Evolutionary conservation across 2,888 invertebrate genomes (phyloP).

Genomic region (Stegana nigrithorax): DNA sequence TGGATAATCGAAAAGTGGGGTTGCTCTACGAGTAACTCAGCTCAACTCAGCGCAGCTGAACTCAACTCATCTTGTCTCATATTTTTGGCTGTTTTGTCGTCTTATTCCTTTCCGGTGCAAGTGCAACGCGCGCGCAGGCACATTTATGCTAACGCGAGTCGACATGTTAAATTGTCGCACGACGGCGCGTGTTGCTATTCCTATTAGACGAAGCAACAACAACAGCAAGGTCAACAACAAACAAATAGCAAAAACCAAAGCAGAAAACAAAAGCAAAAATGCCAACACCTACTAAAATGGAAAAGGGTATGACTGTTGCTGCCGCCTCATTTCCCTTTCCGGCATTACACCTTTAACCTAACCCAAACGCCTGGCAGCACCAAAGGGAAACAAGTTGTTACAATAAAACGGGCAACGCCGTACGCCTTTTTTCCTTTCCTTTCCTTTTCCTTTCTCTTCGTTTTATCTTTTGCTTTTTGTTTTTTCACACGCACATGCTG

Average conservation of each 20-base stretch:
- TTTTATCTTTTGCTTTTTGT: not conserved
- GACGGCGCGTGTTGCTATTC: no score
- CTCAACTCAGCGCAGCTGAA: no score
- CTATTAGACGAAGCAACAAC: not conserved
- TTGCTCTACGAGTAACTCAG: no score
- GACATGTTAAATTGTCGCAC: no score
- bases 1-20: no score
- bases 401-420: not conserved
- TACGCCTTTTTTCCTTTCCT: conserved; percentile 15
- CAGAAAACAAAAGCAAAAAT: not conserved
- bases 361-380: not conserved
- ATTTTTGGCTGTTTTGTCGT: no score
- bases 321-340: conserved; percentile 13
- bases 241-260: not conserved
- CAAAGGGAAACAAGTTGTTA: not conserved
- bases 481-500: not conserved
- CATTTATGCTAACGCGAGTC: no score
- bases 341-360: conserved; percentile 13
- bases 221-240: not conserved
- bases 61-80: no score
- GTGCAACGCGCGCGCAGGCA: no score
- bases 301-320: not conserved
- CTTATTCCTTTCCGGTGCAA: no score
- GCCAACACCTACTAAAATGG: not conserved
- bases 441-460: conserved; percentile 23